A percentile compares a stretch with the other conserved stretches of the same genome.
Evolutionary conservation across 2,888 invertebrate genomes (phyloP).

Genomic region (Helobdella robusta): DNA sequence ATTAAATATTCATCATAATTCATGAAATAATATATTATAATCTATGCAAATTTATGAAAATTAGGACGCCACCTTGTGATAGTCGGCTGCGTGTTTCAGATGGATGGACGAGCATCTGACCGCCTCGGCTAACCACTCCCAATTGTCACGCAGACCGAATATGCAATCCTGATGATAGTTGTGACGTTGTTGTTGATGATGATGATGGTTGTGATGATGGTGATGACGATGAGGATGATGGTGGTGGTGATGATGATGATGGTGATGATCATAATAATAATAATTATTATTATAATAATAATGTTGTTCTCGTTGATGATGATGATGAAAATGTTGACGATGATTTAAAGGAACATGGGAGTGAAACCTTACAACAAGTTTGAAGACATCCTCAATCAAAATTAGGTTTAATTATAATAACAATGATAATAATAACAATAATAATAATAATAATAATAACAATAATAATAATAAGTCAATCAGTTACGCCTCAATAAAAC

Average conservation of each 20-base stretch:
- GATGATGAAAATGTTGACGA: too few species aligned
- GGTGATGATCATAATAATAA: background rate
- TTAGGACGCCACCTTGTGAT: slow-evolving; percentile 36
- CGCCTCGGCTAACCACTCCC: slow-evolving; percentile 35
- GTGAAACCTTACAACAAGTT: too few species aligned
- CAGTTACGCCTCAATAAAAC: too few species aligned
- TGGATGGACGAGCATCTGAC: slow-evolving; percentile 34
- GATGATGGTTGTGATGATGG: background rate
- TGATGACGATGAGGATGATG: background rate
- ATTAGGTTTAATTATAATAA: background rate
- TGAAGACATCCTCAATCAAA: too few species aligned
- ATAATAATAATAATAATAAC: background rate
- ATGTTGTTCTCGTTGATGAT: too few species aligned
- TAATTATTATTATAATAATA: background rate
- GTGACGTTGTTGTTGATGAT: background rate
- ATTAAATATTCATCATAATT: background rate
- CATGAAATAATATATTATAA: background rate
- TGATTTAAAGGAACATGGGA: too few species aligned
- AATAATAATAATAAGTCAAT: background rate
- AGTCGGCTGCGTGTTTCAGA: slow-evolving; percentile 35
- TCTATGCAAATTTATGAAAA: too few species aligned
- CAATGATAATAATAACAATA: background rate
- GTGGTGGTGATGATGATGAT: background rate
- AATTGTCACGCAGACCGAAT: slow-evolving; percentile 33
- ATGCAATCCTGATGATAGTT: slow-evolving; percentile 36